Conservation (phyloP, 2,797 vertebrate species). For the Falco concolor region DNA sequence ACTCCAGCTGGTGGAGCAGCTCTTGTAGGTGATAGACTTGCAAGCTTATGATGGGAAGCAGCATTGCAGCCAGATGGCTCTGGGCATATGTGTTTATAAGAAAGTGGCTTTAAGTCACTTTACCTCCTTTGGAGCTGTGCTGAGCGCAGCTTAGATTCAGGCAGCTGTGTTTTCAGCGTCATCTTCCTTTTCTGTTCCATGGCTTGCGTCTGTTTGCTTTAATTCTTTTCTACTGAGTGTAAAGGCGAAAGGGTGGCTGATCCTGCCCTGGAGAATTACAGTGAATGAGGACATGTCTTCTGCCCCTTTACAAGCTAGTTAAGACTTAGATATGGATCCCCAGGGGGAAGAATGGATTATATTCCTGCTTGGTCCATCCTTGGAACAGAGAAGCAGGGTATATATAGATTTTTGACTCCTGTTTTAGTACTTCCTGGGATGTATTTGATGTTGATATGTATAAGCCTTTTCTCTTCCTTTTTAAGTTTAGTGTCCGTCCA, state of each 20-base stretch:
- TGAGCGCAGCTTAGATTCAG: neutral
- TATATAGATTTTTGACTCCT: neutral
- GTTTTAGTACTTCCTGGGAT: neutral
- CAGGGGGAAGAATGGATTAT: neutral
- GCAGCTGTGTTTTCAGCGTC: neutral
- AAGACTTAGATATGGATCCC: neutral
- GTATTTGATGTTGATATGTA: neutral
- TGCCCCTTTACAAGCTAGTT: neutral
- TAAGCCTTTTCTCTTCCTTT: neutral
- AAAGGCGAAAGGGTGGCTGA: neutral
- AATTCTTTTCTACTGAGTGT: neutral
- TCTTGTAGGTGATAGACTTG: conserved; percentile 11
- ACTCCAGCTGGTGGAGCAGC: neutral
- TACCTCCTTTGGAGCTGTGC: neutral
- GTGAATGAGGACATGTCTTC: neutral
- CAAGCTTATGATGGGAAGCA: neutral
- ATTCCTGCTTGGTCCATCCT: neutral
- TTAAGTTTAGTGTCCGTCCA: neutral
- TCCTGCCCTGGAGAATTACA: neutral
- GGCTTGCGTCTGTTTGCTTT: neutral
- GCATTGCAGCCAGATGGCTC: conserved; percentile 10
- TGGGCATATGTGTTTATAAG: neutral
- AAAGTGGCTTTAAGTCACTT: conserved; percentile 1
- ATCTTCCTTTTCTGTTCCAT: neutral
- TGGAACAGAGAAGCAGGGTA: neutral